Conservation (phyloP, 2,797 vertebrate species). For the Pyrocephalus nanus region DNA sequence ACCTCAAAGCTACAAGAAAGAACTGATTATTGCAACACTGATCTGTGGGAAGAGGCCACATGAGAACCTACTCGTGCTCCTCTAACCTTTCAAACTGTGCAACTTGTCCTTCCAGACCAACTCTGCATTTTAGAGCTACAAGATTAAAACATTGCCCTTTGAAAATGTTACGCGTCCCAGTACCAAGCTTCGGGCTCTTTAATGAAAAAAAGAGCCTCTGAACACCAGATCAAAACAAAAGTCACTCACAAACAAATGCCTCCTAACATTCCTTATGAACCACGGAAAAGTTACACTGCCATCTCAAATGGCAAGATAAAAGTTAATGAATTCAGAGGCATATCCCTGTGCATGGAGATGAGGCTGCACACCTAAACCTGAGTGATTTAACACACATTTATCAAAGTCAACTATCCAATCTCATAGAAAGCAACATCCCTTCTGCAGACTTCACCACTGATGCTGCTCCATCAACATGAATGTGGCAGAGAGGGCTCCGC, state of each 20-base stretch:
- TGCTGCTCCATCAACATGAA: neutral
- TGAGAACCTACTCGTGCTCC: neutral
- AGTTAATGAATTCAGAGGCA: slow-evolving; percentile 18
- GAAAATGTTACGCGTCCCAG: neutral
- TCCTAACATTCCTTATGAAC: neutral
- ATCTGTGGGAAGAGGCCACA: neutral
- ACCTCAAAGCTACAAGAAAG: neutral
- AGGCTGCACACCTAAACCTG: neutral
- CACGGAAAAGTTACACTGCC: neutral
- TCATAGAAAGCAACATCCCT: neutral
- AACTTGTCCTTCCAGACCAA: neutral
- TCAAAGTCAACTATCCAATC: neutral
- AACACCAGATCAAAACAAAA: slow-evolving; percentile 1
- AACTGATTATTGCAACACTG: neutral
- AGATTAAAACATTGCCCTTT: neutral
- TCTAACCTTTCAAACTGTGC: neutral
- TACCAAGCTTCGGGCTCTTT: neutral
- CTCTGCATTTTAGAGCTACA: neutral
- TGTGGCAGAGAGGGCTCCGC: neutral
- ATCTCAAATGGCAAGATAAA: slow-evolving; percentile 10
- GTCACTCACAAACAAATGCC: neutral
- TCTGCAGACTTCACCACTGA: neutral
- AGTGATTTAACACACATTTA: neutral
- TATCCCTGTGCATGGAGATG: accelerated
- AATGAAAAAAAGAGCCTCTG: neutral